Conservation (phyloP, 2,888 invertebrate genomes). For the Brachynemurus nebulosus region DNA sequence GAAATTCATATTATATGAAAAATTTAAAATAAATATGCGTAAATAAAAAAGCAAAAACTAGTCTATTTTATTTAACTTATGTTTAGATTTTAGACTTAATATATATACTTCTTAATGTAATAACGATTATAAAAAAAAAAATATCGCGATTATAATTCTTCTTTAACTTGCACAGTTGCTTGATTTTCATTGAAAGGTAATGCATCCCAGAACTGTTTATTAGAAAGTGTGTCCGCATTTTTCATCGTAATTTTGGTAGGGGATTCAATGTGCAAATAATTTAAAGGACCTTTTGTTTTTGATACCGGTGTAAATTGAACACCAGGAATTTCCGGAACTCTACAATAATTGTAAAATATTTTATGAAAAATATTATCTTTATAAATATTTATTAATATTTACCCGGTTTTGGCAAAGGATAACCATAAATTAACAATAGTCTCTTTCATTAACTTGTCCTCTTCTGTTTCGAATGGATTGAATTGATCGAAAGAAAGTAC, state of each 20-base stretch:
- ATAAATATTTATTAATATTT: conserved; percentile 18
- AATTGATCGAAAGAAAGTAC: conserved; percentile 32
- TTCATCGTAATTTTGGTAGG: conserved; percentile 35
- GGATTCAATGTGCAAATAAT: conserved; percentile 38
- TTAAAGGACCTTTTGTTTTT: conserved; percentile 31
- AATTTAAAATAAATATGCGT: too few species aligned
- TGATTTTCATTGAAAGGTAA: conserved; percentile 46
- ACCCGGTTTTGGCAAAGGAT: conserved; percentile 47
- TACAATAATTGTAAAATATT: conserved; percentile 19
- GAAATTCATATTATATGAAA: too few species aligned
- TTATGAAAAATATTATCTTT: not conserved
- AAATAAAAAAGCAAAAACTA: too few species aligned
- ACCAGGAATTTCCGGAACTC: conserved; percentile 30
- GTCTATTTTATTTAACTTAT: too few species aligned
- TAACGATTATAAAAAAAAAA: too few species aligned
- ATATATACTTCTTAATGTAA: too few species aligned
- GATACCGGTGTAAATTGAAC: conserved; percentile 37
- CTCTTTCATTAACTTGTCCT: conserved; percentile 39
- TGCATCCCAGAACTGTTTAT: conserved; percentile 45
- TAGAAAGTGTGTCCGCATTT: conserved; percentile 36
- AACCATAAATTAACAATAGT: conserved; percentile 39
- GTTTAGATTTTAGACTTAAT: too few species aligned
- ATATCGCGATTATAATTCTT: conserved; percentile 35
- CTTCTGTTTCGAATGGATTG: conserved; percentile 21
- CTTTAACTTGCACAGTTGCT: conserved; percentile 29